Evolutionary conservation across 1,140 invertebrate species (phyloP).

Genomic region (Lepidurus packardi): DNA sequence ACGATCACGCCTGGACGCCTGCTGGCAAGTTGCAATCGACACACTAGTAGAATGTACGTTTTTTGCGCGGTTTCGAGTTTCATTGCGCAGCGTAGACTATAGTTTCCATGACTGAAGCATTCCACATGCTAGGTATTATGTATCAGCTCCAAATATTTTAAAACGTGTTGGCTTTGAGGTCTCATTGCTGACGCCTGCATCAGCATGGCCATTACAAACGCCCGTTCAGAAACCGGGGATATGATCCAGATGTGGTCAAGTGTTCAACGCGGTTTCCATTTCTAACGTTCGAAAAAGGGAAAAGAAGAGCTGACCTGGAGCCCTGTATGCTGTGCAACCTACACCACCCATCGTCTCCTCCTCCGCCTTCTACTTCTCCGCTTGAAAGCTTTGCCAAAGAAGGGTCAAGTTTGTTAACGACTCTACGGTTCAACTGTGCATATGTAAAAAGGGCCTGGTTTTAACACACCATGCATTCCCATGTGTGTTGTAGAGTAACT

Average conservation of each 20-base stretch:
- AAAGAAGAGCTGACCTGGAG: not conserved
- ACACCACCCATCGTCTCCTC: not conserved
- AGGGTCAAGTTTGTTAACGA: constrained; percentile 13
- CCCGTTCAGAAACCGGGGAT: not conserved
- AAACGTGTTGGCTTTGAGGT: not conserved
- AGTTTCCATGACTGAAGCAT: not conserved
- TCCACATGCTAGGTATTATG: constrained; percentile 3
- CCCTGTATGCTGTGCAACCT: not conserved
- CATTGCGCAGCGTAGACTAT: not conserved
- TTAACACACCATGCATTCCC: not conserved
- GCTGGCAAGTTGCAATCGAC: not conserved
- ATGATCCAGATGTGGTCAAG: constrained; percentile 21
- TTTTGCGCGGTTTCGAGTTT: not conserved
- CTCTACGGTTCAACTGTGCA: not conserved
- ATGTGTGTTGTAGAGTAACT: not conserved
- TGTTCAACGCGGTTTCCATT: not conserved
- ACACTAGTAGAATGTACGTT: not conserved
- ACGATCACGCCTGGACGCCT: not conserved
- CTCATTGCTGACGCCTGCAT: not conserved
- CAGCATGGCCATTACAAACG: not conserved
- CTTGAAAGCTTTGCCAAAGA: not conserved
- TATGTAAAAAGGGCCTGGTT: not conserved
- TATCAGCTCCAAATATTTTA: not conserved
- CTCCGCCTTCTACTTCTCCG: not conserved
- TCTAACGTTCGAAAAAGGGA: not conserved